phyloP scores from a whole-genome alignment of 1,140 invertebrate species.

The Drosophila sproati region DNA sequence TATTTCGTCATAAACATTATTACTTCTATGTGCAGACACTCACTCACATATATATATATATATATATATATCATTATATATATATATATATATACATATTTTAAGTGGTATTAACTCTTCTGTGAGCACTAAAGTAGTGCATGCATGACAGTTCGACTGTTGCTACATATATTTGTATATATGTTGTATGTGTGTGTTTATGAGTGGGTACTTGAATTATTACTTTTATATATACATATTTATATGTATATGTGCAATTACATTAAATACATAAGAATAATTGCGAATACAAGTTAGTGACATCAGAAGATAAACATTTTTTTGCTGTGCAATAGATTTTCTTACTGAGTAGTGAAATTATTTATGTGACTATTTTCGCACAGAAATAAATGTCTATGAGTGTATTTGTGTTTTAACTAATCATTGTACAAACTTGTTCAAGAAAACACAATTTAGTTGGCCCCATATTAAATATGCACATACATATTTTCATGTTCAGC shows the following conservation, averaged over 20 bases:
- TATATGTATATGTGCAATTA: neutral
- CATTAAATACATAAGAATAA: neutral
- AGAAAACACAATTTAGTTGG: no score
- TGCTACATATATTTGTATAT: neutral
- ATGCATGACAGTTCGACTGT: neutral
- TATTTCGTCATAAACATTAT: conserved; percentile 33
- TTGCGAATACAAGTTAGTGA: neutral
- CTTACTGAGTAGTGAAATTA: neutral
- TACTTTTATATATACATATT: neutral
- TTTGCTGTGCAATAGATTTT: neutral
- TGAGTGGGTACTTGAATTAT: conserved; percentile 1
- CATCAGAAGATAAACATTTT: neutral
- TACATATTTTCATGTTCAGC: neutral
- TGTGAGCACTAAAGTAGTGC: neutral
- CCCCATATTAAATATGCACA: neutral
- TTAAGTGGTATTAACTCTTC: neutral
- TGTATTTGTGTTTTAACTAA: neutral
- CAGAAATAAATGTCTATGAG: no score
- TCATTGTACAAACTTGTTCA: neutral
- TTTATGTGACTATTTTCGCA: no score
- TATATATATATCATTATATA: neutral
- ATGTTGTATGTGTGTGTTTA: neutral
- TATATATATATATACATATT: neutral
- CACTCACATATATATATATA: neutral
- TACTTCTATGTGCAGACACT: conserved; percentile 14